Evolutionary conservation across 2,113 vertebrate genomes (phyloP), one percentile per base, ranked within the genome.

Genomic region (Cynocephalus volans): DNA sequence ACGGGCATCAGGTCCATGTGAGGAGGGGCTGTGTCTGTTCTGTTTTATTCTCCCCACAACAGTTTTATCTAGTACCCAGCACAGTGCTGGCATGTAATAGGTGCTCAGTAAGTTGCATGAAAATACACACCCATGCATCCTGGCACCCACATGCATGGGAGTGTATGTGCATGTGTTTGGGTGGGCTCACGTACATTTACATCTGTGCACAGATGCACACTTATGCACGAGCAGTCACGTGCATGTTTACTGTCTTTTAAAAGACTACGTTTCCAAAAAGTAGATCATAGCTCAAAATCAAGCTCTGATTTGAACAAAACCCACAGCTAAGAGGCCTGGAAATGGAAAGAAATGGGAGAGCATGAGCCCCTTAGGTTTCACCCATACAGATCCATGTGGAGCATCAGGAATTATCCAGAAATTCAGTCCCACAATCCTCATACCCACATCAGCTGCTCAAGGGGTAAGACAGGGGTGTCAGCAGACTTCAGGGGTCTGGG

Each of bases 231-330:
- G 45, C 19, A 48, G 64, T 48, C 62, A 52, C 8, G 12, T 19
- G 17, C 1, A 26, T 0, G 0, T 41, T 88, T 60, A 41, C 48
- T 31, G 48, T 54, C 58, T 95, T 87, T 79, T 52, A 77, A 83
- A 96, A 76, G 75, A 28, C 21, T 14, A 23, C 54, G 48, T 31
- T 60, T 90, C 36, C 33, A 58, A 76, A 82, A 92, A 88, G 10
- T 58, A 14, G 65, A 64, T 65, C 0, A 0, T 10, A n/a, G 48
- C 69, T 95, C 58, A 54, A 80, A 95, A 80, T 50, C 58, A 87
- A 80, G 48, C 28, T 93, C 69, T 75, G 23, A 56, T 41, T 45
- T 79, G 72, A 86, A 82, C 45, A 83, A 95, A 88, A 69, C 15
- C 54, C 52, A 15, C 12, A 18, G 69, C 31, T 13, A 69, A 70